phyloP scores from a whole-genome alignment of 2,797 vertebrate genomes.

The Coracias cyanogaster region DNA sequence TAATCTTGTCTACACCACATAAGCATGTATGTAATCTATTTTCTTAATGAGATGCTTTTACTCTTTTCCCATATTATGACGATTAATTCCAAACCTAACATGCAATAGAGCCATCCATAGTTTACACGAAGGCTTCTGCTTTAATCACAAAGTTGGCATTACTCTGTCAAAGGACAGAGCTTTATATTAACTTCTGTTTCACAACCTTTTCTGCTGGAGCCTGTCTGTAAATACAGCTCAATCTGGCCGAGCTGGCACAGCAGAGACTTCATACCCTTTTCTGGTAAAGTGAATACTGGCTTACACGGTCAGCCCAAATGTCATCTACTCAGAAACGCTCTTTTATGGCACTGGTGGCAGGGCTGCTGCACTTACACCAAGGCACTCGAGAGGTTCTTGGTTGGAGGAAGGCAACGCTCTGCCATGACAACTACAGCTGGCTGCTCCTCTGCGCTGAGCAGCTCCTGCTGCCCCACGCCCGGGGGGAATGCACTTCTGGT shows the following conservation, averaged over 20 bases:
- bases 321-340: background rate
- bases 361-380: background rate
- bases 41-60: constrained; percentile 20
- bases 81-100: background rate
- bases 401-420: background rate
- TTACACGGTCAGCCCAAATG: background rate
- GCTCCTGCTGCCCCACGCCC: background rate
- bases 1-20: background rate
- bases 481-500: background rate
- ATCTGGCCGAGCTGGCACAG: background rate
- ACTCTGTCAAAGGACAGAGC: constrained; percentile 9
- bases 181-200: background rate
- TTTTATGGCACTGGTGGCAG: background rate
- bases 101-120: background rate
- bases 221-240: background rate
- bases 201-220: background rate
- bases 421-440: background rate
- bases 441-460: background rate
- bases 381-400: background rate
- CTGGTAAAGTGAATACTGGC: background rate
- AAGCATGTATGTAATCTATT: background rate
- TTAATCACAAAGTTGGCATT: background rate
- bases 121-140: background rate
- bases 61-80: background rate
- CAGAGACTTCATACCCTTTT: background rate